These are phyloP conservation scores for Phasianus colchicus DNA, from an alignment of 2,113 vertebrate species.

Conservation along the genomic window DNA sequence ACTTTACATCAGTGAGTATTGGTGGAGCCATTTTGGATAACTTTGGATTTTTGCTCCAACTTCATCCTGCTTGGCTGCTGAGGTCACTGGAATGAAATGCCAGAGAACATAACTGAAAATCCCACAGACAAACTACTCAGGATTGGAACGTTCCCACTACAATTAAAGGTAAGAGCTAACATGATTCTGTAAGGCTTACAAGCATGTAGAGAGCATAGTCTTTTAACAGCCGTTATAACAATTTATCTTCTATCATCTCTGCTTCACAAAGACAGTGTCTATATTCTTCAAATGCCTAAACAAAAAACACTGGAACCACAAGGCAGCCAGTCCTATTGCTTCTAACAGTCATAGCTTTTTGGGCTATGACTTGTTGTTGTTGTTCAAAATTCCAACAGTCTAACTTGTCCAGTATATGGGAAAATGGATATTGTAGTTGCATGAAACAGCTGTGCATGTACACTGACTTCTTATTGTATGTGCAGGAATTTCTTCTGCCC, in stretches of 20 bases:
- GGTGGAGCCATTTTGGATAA: neutral
- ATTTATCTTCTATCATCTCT: neutral
- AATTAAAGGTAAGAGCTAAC: neutral
- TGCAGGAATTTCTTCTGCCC: neutral
- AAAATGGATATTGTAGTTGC: neutral
- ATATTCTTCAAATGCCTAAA: neutral
- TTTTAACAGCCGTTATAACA: neutral
- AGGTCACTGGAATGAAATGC: neutral
- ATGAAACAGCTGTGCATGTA: fast-evolving
- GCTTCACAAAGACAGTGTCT: neutral
- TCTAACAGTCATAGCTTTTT: neutral
- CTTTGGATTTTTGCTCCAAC: neutral
- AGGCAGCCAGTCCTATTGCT: neutral
- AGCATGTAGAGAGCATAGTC: neutral
- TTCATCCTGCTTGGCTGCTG: neutral
- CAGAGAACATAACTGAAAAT: neutral
- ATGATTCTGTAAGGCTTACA: neutral
- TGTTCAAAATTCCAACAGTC: neutral
- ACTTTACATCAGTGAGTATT: neutral
- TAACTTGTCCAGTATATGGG: neutral
- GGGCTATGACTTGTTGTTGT: neutral
- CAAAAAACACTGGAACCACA: neutral
- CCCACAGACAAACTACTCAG: neutral
- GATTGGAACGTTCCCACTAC: neutral
- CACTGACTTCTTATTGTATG: neutral